A percentile compares a stretch with the other conserved stretches of the same genome.
These are phyloP conservation scores for Enteromius unitaeniatus DNA, from an alignment of 2,797 vertebrate species.

Conservation along the genomic window DNA sequence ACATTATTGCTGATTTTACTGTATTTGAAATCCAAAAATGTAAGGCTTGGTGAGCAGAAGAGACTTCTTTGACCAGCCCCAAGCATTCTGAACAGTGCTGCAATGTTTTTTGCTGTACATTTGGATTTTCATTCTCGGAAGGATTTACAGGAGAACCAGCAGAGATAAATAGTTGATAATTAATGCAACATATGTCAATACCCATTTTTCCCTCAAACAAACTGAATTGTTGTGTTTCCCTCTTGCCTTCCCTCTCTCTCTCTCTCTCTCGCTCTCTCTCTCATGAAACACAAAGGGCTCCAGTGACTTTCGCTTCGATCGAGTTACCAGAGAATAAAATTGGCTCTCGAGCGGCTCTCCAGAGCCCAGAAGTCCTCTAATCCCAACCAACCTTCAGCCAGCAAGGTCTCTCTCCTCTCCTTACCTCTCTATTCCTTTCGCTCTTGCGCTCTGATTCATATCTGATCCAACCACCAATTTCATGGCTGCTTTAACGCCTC, in stretches of 20 bases:
- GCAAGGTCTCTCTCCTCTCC: constrained; percentile 37
- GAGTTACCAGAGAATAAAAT: constrained; percentile 89
- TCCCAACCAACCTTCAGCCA: constrained; percentile 69
- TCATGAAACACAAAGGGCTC: constrained; percentile 81
- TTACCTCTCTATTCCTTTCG: constrained; percentile 45
- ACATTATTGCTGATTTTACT: background rate
- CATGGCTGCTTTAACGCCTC: constrained; percentile 84
- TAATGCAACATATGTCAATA: constrained; percentile 52
- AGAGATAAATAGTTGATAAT: background rate
- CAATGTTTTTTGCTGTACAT: background rate
- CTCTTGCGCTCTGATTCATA: constrained; percentile 74
- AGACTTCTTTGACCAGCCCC: background rate
- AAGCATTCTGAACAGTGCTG: background rate
- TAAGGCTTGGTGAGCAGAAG: background rate
- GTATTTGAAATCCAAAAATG: background rate
- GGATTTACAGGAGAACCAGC: background rate
- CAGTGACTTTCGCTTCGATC: constrained; percentile 84
- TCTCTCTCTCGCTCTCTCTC: constrained; percentile 15
- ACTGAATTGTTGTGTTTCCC: constrained; percentile 78
- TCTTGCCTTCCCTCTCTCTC: constrained; percentile 67
- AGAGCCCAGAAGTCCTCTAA: constrained; percentile 75
- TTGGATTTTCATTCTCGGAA: background rate
- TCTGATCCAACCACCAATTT: constrained; percentile 85
- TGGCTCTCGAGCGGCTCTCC: constrained; percentile 81
- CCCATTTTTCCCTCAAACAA: constrained; percentile 70